Conservation (phyloP, 2,888 invertebrate genomes). For the Pammene fasciana region DNA sequence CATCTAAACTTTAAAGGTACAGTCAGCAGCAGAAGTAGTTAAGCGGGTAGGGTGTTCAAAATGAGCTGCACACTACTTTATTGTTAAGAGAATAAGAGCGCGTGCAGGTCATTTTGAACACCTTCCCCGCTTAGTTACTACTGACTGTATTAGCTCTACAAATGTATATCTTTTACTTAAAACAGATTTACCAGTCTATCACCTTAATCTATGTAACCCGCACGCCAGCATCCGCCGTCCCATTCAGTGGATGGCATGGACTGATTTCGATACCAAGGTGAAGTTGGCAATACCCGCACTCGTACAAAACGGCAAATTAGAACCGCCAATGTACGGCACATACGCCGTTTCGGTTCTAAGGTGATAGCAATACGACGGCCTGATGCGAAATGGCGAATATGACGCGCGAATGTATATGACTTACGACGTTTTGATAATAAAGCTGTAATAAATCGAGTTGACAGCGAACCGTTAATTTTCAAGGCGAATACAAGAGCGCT, state of each 20-base stretch:
- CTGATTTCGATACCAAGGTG: conserved; percentile 19
- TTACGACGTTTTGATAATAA: background rate
- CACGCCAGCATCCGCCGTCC: conserved; percentile 16
- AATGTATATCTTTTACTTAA: no score
- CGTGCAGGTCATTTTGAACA: no score
- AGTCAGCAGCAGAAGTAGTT: no score
- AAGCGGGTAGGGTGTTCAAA: no score
- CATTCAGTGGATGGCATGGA: conserved; percentile 14
- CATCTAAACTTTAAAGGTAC: no score
- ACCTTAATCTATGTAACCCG: conserved; percentile 1
- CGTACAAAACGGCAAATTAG: background rate
- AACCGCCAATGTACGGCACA: background rate
- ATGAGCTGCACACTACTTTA: no score
- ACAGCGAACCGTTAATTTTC: background rate
- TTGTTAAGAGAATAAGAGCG: no score
- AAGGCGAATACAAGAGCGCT: background rate
- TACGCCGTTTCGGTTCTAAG: background rate
- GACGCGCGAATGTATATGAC: background rate
- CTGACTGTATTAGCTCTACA: no score
- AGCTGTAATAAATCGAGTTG: background rate
- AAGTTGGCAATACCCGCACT: background rate
- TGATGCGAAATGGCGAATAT: background rate
- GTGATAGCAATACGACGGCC: no score
- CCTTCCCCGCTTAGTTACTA: no score
- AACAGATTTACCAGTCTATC: background rate